Percentiles rank a stretch among this genome's conserved stretches.
These are phyloP conservation scores for Bombus superbus DNA, from an alignment of 1,140 invertebrate genomes.

Conservation along the genomic window DNA sequence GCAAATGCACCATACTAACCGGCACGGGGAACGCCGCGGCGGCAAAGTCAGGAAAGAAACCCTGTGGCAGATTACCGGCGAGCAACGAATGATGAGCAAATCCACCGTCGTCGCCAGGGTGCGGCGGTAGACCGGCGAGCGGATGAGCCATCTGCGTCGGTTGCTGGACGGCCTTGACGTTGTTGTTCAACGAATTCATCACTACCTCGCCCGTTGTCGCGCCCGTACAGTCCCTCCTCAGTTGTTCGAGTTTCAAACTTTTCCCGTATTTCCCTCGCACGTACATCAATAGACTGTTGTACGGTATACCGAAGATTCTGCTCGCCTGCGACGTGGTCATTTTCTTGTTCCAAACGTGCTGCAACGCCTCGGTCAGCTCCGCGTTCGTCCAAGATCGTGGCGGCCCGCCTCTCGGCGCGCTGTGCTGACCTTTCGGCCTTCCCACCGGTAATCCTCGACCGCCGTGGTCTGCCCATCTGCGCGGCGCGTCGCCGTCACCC, in stretches of 20 bases:
- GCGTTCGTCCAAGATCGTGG: conserved; percentile 95
- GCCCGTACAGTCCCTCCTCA: conserved; percentile 93
- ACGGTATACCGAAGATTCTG: conserved; percentile 94
- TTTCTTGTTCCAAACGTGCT: conserved; percentile 96
- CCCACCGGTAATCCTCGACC: conserved; percentile 81
- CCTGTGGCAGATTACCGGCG: conserved; percentile 81
- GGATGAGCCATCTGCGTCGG: conserved; percentile 81
- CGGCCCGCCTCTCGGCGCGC: conserved; percentile 92
- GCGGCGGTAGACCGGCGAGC: conserved; percentile 65
- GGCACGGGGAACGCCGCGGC: conserved; percentile 90
- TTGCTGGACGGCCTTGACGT: conserved; percentile 85
- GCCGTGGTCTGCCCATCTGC: conserved; percentile 76
- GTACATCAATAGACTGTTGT: conserved; percentile 95
- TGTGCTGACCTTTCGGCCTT: conserved; percentile 93
- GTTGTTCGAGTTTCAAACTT: conserved; percentile 92
- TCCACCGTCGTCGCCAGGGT: conserved; percentile 71
- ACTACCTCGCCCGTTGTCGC: conserved; percentile 86
- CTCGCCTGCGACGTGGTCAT: conserved; percentile 97
- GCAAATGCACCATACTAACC: conserved; percentile 91
- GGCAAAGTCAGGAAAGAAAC: conserved; percentile 91
- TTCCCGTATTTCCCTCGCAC: conserved; percentile 96
- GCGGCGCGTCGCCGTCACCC: conserved; percentile 64
- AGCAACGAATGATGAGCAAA: conserved; percentile 87
- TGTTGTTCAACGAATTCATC: conserved; percentile 88
- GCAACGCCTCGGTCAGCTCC: conserved; percentile 93